A percentile compares a stretch with the other conserved stretches of the same genome.
Evolutionary conservation across 2,797 vertebrate genomes (phyloP).

Genomic region (Sphenodon punctatus): DNA sequence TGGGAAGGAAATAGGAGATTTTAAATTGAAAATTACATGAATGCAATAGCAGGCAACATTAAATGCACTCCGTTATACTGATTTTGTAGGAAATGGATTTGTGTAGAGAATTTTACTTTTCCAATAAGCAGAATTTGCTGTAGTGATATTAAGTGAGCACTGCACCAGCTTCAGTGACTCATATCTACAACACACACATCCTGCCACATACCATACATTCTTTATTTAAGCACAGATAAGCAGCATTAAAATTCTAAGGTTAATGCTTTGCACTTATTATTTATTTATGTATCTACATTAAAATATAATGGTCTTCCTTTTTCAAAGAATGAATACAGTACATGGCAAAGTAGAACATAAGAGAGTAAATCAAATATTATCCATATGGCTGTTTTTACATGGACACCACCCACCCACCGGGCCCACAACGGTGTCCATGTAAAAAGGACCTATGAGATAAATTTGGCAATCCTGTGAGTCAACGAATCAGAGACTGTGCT

Average conservation of each 20-base stretch:
- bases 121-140: neutral
- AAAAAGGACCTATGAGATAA: too few species aligned
- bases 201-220: neutral
- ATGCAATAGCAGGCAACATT: neutral
- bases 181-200: neutral
- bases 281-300: slow-evolving; percentile 16
- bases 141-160: neutral
- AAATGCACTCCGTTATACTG: neutral
- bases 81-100: neutral
- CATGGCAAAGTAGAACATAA: neutral
- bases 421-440: too few species aligned
- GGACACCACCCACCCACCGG: too few species aligned
- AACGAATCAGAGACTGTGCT: neutral
- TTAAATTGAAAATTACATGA: neutral
- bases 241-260: neutral
- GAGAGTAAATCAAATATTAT: neutral
- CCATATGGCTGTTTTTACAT: too few species aligned
- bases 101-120: neutral
- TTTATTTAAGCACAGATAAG: slow-evolving; percentile 7
- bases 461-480: neutral
- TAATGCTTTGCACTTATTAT: slow-evolving; percentile 16
- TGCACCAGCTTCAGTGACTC: neutral
- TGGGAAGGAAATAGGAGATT: neutral
- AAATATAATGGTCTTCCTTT: neutral
- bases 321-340: slow-evolving; percentile 1